Base-by-base conservation (phyloP, 2,797 vertebrate genomes). In the Graptemys geographica region DNA sequence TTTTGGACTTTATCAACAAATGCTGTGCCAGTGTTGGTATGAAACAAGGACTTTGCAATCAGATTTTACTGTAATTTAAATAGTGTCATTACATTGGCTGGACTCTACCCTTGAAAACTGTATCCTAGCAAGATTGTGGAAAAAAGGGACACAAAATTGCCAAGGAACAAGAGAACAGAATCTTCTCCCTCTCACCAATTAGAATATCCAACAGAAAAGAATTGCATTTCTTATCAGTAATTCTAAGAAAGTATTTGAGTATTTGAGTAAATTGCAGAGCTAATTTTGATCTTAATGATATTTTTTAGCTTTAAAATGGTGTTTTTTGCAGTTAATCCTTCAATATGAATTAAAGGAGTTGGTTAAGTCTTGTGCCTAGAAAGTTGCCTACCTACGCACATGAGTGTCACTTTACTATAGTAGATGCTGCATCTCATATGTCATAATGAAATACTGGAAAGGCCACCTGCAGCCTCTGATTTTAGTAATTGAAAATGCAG, bases 251-350 rank as follows among this genome's bases (percentile, higher is more conserved):
- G 9, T 78, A 12, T 78, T 78, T 72, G 27, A 78, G 44, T 37
- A 37, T 37, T 37, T 41, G 41, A 41, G 41, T 93, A 56, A 93
- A 86, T 16, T 81, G 44, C 44, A 86, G 11, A 1, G 19, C 57
- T 90, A 82, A 88, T 57, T 13, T 28, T 82, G 19, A 74, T 84
- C 31, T 85, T 8, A 28, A 18, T 78, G 23, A 41, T 59, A 47
- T 19, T 47, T 96, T 96, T 87, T 90, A 65, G 31, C 79, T 84
- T 84, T 90, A 59, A 87, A 88, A 31, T 16, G 1, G 5, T 78
- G 1, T 56, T 86, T 25, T 86, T 95, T 51, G 83, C 11, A 88
- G 9, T 15, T 72, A 83, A 62, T 85, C 9, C 5, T 89, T 94
- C 57, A 37, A 11, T 79, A 33, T 52, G 76, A 86, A 59, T 44